A percentile compares a stretch with the other conserved stretches of the same genome.
phyloP scores from a whole-genome alignment of 2,113 vertebrate genomes.

The Rhegmatorhina hoffmannsi region DNA sequence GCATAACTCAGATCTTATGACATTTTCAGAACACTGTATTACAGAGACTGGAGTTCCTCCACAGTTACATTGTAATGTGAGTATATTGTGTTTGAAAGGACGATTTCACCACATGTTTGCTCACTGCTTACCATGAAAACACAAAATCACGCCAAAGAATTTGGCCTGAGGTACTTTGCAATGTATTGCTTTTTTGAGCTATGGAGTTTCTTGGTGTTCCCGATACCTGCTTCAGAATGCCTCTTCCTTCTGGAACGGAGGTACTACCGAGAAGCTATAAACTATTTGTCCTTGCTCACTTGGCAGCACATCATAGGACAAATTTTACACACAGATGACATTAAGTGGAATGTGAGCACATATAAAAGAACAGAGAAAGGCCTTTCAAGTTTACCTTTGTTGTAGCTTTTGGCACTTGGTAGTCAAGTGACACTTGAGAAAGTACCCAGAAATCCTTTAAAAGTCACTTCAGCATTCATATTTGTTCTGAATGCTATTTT shows the following conservation, averaged over 20 bases:
- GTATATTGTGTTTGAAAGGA: background rate
- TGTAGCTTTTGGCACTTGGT: background rate
- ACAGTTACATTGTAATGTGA: background rate
- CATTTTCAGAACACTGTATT: background rate
- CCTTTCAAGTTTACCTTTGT: background rate
- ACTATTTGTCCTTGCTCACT: background rate
- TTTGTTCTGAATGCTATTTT: background rate
- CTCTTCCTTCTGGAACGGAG: background rate
- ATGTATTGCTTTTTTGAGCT: background rate
- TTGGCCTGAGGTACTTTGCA: background rate
- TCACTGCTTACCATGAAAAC: background rate
- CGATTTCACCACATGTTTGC: constrained; percentile 1
- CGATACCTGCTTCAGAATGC: background rate
- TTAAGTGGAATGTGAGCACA: background rate
- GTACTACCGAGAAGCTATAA: background rate
- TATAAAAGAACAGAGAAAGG: background rate
- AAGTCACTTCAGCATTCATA: background rate
- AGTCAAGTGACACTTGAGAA: constrained; percentile 5
- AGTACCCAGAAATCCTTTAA: background rate
- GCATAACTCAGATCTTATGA: background rate
- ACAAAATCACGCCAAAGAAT: background rate
- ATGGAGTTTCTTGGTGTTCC: background rate
- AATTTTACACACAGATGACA: background rate
- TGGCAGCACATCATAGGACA: background rate
- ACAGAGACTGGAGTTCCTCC: background rate